Base-by-base conservation (phyloP, 2,113 vertebrate genomes). In the Chamaetylas fuelleborni region DNA sequence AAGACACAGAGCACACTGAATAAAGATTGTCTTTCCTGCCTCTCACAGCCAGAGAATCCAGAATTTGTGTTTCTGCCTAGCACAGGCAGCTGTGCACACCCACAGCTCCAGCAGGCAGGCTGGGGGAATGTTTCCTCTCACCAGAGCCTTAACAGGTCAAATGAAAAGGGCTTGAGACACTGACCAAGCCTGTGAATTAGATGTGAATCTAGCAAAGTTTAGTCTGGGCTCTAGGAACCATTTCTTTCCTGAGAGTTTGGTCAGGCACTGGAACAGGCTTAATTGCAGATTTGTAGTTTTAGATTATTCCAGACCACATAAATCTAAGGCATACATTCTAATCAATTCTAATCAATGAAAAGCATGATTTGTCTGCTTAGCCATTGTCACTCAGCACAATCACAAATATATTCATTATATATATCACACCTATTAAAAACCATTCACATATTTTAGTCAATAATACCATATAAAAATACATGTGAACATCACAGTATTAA, bases 81-180 rank as follows among this genome's bases (percentile, higher is more conserved):
- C 56, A 34, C 18, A 51, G 9, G 29, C 24, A 85, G 18, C 26
- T 51, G 25, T 1, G 2, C 42, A 34, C 47, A 10, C 31, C 43
- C 43, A 23, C 8, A 74, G 33, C 51, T 47, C 2, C 3, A 14
- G 12, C 7, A 7, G 0, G 2, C 0, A 3, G 14, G 36, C 8
- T 67, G 23, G 24, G 16, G 34, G 10, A 66, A 14, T 0, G 1
- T 38, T 53, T 38, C 23, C 47, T 81, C 45, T 79, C 58, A 26
- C 9, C n/a, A 34, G 36, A 73, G 36, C 24, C 51, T 71, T 71
- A 48, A 22, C 5, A 20, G 33, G 29, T 23, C 60, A 33, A 33
- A 34, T 40, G 20, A 7, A 38, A 73, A 56, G 8, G 6, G 60
- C 48, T 31, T 58, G 61, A 76, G 77, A 24, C n/a, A 16, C 42